Evolutionary conservation across 2,797 vertebrate genomes (phyloP).

Genomic region (Typhlichthys eigenmanni): DNA sequence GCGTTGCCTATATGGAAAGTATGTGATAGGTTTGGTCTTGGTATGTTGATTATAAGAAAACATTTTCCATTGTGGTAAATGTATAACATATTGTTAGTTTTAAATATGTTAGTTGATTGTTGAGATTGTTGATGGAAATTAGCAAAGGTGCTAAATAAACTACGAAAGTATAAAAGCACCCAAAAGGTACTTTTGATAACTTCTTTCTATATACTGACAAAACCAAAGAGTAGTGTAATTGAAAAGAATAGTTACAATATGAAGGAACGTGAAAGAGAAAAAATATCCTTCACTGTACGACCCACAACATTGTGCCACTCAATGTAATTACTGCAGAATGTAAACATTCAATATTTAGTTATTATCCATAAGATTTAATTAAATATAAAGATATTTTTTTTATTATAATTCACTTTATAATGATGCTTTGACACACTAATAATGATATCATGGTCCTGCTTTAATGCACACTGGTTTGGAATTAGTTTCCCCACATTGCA

Average conservation of each 20-base stretch:
- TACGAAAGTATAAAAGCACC: too few species aligned
- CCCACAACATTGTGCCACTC: constrained; percentile 45
- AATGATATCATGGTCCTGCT: constrained; percentile 6
- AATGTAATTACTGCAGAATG: constrained; percentile 57
- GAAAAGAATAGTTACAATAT: neutral
- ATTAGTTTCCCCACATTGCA: neutral
- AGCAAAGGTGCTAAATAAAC: too few species aligned
- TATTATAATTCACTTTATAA: too few species aligned
- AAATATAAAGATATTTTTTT: constrained; percentile 41
- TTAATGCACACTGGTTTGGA: constrained; percentile 12
- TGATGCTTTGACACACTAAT: constrained; percentile 33
- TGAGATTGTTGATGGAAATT: too few species aligned
- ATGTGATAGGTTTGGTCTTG: too few species aligned
- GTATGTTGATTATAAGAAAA: too few species aligned
- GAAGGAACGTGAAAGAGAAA: constrained; percentile 30
- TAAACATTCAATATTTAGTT: constrained; percentile 69
- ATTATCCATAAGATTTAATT: constrained; percentile 58
- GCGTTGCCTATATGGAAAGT: too few species aligned
- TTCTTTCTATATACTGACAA: too few species aligned
- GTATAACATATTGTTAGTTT: too few species aligned
- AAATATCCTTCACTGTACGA: constrained; percentile 51
- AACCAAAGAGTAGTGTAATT: neutral
- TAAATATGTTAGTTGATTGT: too few species aligned
- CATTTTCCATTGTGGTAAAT: too few species aligned
- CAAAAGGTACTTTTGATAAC: too few species aligned